Conservation (phyloP, 2,113 vertebrate species). For the Oryzias celebensis region DNA sequence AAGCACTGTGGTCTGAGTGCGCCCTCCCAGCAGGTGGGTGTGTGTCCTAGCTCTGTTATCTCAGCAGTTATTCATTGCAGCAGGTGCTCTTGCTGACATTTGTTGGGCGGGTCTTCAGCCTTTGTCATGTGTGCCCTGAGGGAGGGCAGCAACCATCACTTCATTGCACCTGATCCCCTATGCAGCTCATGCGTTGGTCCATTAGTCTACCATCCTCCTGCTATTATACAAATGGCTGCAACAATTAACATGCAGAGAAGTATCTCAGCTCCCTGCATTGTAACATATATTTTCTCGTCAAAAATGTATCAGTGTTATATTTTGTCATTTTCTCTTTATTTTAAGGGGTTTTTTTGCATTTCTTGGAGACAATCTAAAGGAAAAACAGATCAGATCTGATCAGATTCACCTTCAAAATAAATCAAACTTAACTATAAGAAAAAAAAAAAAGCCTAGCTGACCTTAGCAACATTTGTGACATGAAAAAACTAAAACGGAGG, state of each 20-base stretch:
- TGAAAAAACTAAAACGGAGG: too few relatives aligned
- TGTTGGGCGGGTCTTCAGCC: slow-evolving; percentile 66
- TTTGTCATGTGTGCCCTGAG: slow-evolving; percentile 61
- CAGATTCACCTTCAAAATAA: too few relatives aligned
- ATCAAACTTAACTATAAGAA: too few relatives aligned
- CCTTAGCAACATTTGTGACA: too few relatives aligned
- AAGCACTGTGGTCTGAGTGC: slow-evolving; percentile 39
- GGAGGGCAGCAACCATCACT: slow-evolving; percentile 56
- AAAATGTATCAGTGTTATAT: too few relatives aligned
- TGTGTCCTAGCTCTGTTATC: slow-evolving; percentile 59
- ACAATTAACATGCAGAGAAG: slow-evolving; percentile 47
- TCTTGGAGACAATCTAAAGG: slow-evolving; percentile 38
- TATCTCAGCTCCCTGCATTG: slow-evolving; percentile 34
- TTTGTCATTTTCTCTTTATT: too few relatives aligned
- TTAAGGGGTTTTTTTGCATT: neutral
- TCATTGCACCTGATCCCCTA: slow-evolving; percentile 62
- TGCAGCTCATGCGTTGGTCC: slow-evolving; percentile 47
- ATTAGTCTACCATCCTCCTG: slow-evolving; percentile 48
- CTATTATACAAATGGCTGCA: slow-evolving; percentile 55
- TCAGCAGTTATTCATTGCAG: slow-evolving; percentile 66
- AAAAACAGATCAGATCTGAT: too few relatives aligned
- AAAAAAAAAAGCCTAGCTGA: too few relatives aligned
- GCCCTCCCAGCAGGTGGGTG: slow-evolving; percentile 63
- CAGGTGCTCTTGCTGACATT: slow-evolving; percentile 72
- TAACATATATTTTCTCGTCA: slow-evolving; percentile 22